phyloP scores from a whole-genome alignment of 2,113 vertebrate genomes.

The Pygoscelis adeliae region DNA sequence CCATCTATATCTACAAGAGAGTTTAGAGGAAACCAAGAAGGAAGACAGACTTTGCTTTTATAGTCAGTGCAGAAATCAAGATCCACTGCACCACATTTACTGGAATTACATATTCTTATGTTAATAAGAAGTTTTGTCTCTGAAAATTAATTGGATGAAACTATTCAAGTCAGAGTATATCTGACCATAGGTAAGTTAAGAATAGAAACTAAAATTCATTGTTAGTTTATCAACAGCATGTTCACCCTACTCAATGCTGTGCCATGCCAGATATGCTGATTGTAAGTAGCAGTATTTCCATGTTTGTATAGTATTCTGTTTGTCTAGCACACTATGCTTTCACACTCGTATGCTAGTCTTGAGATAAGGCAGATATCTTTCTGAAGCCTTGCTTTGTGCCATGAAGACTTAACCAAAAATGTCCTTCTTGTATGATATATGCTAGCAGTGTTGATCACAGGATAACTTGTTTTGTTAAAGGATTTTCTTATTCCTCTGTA shows the following conservation, averaged over 20 bases:
- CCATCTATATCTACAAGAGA: background rate
- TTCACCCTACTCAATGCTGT: background rate
- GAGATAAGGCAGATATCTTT: background rate
- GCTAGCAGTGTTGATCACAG: background rate
- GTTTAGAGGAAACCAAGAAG: background rate
- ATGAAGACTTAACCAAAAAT: background rate
- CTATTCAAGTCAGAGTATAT: background rate
- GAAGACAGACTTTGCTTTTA: background rate
- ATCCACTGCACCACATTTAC: background rate
- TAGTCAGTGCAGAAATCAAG: background rate
- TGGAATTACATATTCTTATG: background rate
- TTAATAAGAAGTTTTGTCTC: background rate
- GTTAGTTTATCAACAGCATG: background rate
- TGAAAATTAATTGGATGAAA: background rate
- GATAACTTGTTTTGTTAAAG: background rate
- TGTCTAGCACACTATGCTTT: background rate
- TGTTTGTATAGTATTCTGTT: background rate
- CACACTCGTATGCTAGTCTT: background rate
- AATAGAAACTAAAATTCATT: background rate
- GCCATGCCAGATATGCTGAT: background rate
- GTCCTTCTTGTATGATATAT: background rate
- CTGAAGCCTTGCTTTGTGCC: background rate
- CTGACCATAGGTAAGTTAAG: background rate
- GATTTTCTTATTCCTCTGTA: background rate
- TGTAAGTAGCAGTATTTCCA: background rate